These are phyloP conservation scores for Parascotia fuliginaria DNA, from an alignment of 2,888 invertebrate genomes.

Conservation along the genomic window DNA sequence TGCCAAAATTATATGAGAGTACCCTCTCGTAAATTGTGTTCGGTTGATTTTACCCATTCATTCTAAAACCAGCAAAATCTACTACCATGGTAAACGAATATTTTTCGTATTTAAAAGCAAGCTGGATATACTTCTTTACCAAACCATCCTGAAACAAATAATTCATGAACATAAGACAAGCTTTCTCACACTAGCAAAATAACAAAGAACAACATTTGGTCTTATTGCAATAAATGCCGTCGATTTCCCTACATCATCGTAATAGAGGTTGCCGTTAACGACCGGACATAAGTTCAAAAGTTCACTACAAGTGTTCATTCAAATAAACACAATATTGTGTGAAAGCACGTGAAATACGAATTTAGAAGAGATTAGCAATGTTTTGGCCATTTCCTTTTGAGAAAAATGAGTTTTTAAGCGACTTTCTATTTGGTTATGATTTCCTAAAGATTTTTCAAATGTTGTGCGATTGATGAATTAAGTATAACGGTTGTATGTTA, in stretches of 20 bases:
- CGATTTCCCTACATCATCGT: slow-evolving; percentile 26
- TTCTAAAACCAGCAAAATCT: too few relatives aligned
- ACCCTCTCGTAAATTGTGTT: too few relatives aligned
- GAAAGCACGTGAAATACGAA: slow-evolving; percentile 62
- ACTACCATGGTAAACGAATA: too few relatives aligned
- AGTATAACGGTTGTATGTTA: too few relatives aligned
- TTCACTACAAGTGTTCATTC: slow-evolving; percentile 24
- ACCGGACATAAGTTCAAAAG: slow-evolving; percentile 53
- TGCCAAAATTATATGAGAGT: too few relatives aligned
- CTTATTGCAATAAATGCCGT: slow-evolving; percentile 20
- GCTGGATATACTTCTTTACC: too few relatives aligned
- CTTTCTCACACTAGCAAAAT: neutral
- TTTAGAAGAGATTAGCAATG: slow-evolving; percentile 55
- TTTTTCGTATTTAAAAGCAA: too few relatives aligned
- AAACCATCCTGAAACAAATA: neutral
- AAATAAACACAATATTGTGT: slow-evolving; percentile 46
- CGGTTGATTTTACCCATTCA: too few relatives aligned
- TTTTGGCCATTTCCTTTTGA: slow-evolving; percentile 15
- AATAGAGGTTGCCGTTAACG: slow-evolving; percentile 45
- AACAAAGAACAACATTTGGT: slow-evolving; percentile 6
- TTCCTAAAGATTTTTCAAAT: neutral
- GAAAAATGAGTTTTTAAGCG: slow-evolving; percentile 33
- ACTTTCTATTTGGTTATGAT: neutral
- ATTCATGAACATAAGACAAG: neutral
- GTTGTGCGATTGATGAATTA: too few relatives aligned